Percentiles rank a stretch among this genome's conserved stretches.
Conservation (phyloP, 1,140 invertebrate genomes). For the Aphaenogaster ashmeadi region DNA sequence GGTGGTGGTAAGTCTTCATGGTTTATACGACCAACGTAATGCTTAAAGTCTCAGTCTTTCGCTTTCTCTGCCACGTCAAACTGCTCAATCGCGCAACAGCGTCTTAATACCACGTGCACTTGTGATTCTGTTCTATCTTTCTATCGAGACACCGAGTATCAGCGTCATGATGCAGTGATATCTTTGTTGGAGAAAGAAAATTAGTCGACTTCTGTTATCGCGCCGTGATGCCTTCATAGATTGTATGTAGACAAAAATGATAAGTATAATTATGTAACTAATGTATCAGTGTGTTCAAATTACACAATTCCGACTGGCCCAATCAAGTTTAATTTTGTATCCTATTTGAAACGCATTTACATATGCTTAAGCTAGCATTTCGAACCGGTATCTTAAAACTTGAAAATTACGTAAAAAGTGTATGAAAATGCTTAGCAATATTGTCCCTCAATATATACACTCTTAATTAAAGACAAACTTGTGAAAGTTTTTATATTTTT, state of each 20-base stretch:
- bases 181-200: neutral
- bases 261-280: neutral
- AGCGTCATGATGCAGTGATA: neutral
- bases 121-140: constrained; percentile 35
- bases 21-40: constrained; percentile 85
- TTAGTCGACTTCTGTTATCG: neutral
- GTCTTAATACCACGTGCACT: constrained; percentile 62
- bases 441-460: neutral
- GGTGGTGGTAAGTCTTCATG: constrained; percentile 82
- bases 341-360: neutral
- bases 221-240: neutral
- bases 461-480: neutral
- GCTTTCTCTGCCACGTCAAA: constrained; percentile 84
- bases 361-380: neutral
- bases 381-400: neutral
- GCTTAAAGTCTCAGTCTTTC: constrained; percentile 84
- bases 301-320: neutral
- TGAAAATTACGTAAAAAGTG: neutral
- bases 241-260: neutral
- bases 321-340: neutral
- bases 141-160: neutral
- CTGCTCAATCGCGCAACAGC: constrained; percentile 71
- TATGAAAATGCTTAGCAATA: neutral
- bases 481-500: neutral
- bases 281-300: neutral